Evolutionary conservation across 2,797 vertebrate genomes (phyloP).

Genomic region (Emys orbicularis): DNA sequence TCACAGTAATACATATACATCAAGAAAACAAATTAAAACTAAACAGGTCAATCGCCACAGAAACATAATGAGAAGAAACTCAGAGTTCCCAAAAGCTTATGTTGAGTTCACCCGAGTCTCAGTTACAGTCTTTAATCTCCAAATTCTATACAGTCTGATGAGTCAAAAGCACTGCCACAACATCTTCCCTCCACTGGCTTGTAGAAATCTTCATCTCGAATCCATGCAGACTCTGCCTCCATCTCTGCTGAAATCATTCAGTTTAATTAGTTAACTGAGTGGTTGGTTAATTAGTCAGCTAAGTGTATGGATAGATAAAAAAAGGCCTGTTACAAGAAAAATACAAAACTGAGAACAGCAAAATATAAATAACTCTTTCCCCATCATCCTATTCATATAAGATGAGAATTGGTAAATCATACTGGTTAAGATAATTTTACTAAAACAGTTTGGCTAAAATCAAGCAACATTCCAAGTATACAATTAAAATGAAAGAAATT

Average conservation of each 20-base stretch:
- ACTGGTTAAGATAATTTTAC: not conserved
- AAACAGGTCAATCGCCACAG: not conserved
- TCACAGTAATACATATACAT: not conserved
- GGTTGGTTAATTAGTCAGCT: not conserved
- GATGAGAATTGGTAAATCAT: not conserved
- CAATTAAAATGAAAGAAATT: not conserved
- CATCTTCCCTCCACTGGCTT: not conserved
- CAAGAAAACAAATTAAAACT: not conserved
- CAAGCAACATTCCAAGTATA: not conserved
- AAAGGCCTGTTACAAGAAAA: not conserved
- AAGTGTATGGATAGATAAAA: not conserved
- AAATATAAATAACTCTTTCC: not conserved
- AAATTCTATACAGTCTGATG: not conserved
- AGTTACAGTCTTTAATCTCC: not conserved
- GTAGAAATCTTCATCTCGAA: not conserved
- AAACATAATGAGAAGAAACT: not conserved
- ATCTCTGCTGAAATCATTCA: not conserved
- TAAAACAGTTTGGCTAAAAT: not conserved
- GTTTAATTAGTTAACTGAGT: not conserved
- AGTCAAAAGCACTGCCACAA: not conserved
- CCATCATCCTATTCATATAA: not conserved
- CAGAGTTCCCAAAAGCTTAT: not conserved
- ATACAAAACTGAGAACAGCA: not conserved
- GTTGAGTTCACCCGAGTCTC: not conserved
- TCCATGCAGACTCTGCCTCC: not conserved